Evolutionary conservation across 2,797 vertebrate genomes (phyloP).

Genomic region (Pogonophryne albipinna): DNA sequence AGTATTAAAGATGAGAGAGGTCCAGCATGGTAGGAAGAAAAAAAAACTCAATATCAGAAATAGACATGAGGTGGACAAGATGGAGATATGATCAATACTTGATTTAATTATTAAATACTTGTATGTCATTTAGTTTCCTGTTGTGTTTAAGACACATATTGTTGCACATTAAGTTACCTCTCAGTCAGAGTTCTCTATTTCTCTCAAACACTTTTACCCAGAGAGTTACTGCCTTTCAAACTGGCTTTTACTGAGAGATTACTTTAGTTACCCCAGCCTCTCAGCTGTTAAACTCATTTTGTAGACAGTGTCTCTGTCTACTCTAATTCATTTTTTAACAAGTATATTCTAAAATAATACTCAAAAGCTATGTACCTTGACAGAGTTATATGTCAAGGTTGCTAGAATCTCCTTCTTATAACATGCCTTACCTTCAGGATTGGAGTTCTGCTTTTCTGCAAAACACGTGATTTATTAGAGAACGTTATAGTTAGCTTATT

Average conservation of each 20-base stretch:
- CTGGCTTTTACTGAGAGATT: constrained; percentile 27
- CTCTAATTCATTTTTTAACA: constrained; percentile 6
- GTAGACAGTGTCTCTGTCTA: constrained; percentile 6
- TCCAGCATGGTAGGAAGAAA: neutral
- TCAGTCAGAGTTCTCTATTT: constrained; percentile 6
- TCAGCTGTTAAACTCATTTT: constrained; percentile 24
- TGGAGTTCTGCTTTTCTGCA: too few relatives aligned
- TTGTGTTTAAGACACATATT: constrained; percentile 5
- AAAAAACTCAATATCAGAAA: neutral
- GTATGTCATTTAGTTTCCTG: neutral
- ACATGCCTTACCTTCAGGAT: too few relatives aligned
- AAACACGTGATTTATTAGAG: too few relatives aligned
- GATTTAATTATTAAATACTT: neutral
- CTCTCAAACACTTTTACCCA: constrained; percentile 11
- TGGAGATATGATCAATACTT: constrained; percentile 1
- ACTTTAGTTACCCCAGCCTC: constrained; percentile 25
- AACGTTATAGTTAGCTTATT: too few relatives aligned
- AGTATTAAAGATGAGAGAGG: constrained; percentile 8
- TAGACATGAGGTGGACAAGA: constrained; percentile 15
- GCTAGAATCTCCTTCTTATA: neutral
- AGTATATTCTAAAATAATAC: constrained; percentile 5
- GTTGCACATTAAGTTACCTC: neutral
- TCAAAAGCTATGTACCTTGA: neutral
- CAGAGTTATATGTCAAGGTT: neutral
- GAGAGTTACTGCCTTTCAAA: constrained; percentile 15